Evolutionary conservation across 2,797 vertebrate species (phyloP).

Genomic region (Echeneis naucrates): DNA sequence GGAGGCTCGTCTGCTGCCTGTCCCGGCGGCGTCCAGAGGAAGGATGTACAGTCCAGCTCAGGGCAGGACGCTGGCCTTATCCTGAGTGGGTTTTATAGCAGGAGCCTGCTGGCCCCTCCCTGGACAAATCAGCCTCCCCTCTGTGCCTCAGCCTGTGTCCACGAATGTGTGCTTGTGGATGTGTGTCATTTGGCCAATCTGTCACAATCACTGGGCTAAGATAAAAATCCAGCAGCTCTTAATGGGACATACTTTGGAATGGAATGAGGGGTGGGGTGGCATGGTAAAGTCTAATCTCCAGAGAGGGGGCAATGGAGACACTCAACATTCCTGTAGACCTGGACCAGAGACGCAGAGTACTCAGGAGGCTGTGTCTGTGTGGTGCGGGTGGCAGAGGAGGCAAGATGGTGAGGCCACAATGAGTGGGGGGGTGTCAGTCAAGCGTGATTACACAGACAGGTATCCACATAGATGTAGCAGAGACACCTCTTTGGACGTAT

Average conservation of each 20-base stretch:
- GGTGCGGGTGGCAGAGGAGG: constrained; percentile 4
- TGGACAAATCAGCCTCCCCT: constrained; percentile 56
- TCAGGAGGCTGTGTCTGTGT: constrained; percentile 23
- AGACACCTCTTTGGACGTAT: not conserved
- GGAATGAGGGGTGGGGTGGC: constrained; percentile 73
- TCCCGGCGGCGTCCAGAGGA: constrained; percentile 67
- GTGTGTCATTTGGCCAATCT: constrained; percentile 81
- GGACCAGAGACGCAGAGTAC: constrained; percentile 57
- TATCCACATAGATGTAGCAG: not conserved
- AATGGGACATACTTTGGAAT: constrained; percentile 77
- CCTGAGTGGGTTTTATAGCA: constrained; percentile 78
- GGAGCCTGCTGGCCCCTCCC: constrained; percentile 72
- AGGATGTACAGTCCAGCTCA: constrained; percentile 70
- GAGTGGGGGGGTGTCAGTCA: not conserved
- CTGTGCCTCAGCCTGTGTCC: constrained; percentile 50
- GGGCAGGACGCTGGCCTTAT: constrained; percentile 77
- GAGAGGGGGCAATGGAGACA: constrained; percentile 76
- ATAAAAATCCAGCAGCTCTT: constrained; percentile 83
- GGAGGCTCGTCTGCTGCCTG: constrained; percentile 72
- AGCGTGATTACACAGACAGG: constrained; percentile 1
- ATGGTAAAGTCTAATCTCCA: constrained; percentile 75
- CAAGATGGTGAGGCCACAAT: constrained; percentile 22
- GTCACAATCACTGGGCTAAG: constrained; percentile 83
- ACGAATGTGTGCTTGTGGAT: constrained; percentile 64
- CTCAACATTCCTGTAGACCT: constrained; percentile 81